Base-by-base conservation (phyloP, 2,113 vertebrate genomes). In the Ptyas mucosa region DNA sequence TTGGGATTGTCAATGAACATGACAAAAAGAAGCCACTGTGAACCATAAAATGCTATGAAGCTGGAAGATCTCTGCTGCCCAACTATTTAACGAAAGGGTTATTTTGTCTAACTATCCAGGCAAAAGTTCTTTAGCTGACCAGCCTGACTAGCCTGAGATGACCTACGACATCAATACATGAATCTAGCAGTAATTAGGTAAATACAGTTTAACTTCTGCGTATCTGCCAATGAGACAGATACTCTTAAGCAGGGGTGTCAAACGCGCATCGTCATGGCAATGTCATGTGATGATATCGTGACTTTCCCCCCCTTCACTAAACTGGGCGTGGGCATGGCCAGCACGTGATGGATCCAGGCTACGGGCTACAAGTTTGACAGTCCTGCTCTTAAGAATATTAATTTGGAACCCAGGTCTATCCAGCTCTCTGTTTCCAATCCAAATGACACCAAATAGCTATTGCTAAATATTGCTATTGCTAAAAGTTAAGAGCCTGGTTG, bases 1-100 rank as follows among this genome's bases (percentile, higher is more conserved):
- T 39, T 92, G 89, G 53, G 87, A n/a, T 86, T 95, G 93, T 26
- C 53, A 58, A n/a, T 21, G 9, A 29, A 43, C 43, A n/a, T 57
- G 1, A 57, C 9, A 43, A 18, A 91, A 91, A 81, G 12, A 24
- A 26, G 23, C 5, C 29, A 9, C 24, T 24, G 20, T 7, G 69
- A 53, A 85, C 21, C 39, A 85, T 54, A 29, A 18, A 81, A 52
- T 54, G 23, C 34, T 54, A 8, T 55, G 57, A 57, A 91, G 9
- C 87, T 57, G 52, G 34, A 89, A 85, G 53, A 57, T 57, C 53
- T 92, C 20, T 9, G 24, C 61, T 89, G 39, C 10, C 24, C 52
- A 89, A 21, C 52, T 23, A n/a, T 46, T 55, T 85, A 10, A 49
- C 21, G 18, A 87, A 34, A 51, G 29, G 46, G 51, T 39, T 34